Conservation (phyloP, 2,113 vertebrate species). For the Neofelis nebulosa region DNA sequence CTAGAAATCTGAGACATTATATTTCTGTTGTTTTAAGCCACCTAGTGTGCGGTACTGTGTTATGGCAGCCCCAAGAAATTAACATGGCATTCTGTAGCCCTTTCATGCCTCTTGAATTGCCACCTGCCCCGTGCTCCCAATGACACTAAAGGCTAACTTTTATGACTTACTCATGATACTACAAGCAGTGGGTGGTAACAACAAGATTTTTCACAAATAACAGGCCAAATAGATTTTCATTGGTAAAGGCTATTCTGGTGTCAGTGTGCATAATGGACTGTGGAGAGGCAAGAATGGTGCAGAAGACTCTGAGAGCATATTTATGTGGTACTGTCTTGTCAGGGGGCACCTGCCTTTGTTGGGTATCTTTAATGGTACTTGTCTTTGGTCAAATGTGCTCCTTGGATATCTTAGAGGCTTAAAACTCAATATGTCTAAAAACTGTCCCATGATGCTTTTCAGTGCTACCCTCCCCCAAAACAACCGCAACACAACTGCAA, state of each 20-base stretch:
- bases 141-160: not conserved
- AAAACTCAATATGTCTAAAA: not conserved
- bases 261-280: no score
- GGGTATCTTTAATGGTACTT: not conserved
- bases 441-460: not conserved
- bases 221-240: not conserved
- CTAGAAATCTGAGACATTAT: not conserved
- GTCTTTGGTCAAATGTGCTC: not conserved
- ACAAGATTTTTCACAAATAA: not conserved
- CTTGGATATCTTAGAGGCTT: not conserved
- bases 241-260: not conserved
- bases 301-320: not conserved
- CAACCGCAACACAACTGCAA: accelerated
- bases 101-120: not conserved
- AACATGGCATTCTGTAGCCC: not conserved
- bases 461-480: not conserved
- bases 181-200: not conserved
- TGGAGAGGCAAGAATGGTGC: no score
- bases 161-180: not conserved
- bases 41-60: not conserved
- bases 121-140: not conserved
- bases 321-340: not conserved
- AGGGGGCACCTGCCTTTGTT: not conserved
- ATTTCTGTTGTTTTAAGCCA: not conserved
- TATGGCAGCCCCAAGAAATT: not conserved